Conservation (phyloP, 2,888 invertebrate species). For the Heliconius aoede region DNA sequence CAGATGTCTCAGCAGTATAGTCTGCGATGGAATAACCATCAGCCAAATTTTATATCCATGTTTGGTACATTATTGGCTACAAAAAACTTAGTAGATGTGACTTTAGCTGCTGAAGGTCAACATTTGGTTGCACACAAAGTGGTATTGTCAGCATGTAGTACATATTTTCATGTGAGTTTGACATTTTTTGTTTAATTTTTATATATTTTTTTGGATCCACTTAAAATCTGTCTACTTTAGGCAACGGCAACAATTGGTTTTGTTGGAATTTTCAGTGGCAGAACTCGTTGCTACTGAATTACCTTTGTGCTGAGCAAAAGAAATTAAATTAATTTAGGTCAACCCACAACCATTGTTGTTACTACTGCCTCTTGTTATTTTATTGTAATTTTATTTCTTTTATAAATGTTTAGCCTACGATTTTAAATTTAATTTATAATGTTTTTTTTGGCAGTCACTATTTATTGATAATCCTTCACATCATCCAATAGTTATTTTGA, state of each 20-base stretch:
- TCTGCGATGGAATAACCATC: conserved; percentile 96
- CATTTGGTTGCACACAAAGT: conserved; percentile 95
- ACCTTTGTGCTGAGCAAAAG: no score
- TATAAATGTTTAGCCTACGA: background rate
- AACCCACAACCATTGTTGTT: no score
- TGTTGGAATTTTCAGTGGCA: no score
- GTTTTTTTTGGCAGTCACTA: conserved; percentile 83
- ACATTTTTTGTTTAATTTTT: background rate
- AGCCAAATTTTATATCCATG: conserved; percentile 95
- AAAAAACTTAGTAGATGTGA: conserved; percentile 94
- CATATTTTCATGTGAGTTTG: conserved; percentile 92
- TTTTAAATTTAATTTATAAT: background rate
- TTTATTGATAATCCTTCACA: conserved; percentile 94
- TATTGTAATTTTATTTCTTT: no score
- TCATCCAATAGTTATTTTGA: conserved; percentile 94
- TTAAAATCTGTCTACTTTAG: no score
- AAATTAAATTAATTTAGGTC: no score
- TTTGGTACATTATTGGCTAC: conserved; percentile 92
- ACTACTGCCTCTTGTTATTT: no score
- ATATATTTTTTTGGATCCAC: conserved; percentile 1
- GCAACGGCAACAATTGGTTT: no score
- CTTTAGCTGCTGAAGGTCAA: conserved; percentile 94
- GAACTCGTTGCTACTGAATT: no score
- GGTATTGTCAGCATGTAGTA: conserved; percentile 94
- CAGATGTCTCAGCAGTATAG: conserved; percentile 90